phyloP scores from a whole-genome alignment of 2,113 vertebrate genomes.

The Hyperopisus bebe region DNA sequence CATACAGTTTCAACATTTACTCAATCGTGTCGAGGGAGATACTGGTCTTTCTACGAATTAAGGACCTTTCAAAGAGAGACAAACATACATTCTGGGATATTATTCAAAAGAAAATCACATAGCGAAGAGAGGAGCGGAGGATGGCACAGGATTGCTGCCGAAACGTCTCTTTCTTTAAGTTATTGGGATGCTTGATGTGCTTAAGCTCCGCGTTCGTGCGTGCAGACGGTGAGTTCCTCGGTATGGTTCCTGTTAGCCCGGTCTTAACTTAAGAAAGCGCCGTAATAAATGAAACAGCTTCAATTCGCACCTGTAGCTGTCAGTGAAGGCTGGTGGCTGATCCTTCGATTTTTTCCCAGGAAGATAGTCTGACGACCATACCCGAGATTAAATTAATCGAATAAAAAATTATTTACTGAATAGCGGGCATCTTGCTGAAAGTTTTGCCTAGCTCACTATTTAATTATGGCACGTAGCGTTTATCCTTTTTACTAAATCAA shows the following conservation, averaged over 20 bases:
- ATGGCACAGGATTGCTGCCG: slow-evolving; percentile 43
- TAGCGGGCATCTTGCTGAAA: background rate
- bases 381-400: background rate
- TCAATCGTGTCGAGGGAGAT: slow-evolving; percentile 36
- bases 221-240: background rate
- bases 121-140: slow-evolving; percentile 29
- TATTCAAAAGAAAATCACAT: slow-evolving; percentile 22
- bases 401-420: background rate
- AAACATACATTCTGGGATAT: slow-evolving; percentile 28
- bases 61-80: slow-evolving; percentile 33
- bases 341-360: background rate
- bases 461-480: background rate
- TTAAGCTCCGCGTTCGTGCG: slow-evolving; percentile 47
- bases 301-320: background rate
- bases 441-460: background rate
- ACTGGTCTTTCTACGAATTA: slow-evolving; percentile 32
- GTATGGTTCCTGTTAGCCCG: background rate
- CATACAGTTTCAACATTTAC: slow-evolving; percentile 35
- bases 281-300: background rate
- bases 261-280: background rate
- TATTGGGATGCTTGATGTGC: slow-evolving; percentile 56
- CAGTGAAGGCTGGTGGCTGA: background rate
- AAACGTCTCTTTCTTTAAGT: slow-evolving; percentile 42
- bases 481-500: background rate
- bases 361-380: background rate